phyloP scores from a whole-genome alignment of 2,113 vertebrate species.

The Istiophorus platypterus region DNA sequence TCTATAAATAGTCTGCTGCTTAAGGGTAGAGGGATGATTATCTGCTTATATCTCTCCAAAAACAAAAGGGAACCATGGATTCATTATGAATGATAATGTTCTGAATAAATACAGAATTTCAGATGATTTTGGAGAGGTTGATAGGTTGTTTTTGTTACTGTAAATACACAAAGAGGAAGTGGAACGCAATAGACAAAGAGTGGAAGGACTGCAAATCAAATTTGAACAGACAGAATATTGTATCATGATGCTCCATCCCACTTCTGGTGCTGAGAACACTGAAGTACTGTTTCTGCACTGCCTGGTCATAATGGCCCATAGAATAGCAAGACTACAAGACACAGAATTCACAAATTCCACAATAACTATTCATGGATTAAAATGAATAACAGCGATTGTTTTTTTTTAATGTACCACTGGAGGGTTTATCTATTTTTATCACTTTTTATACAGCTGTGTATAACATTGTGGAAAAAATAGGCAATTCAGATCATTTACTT shows the following conservation, averaged over 20 bases:
- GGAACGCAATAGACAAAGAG: constrained; percentile 71
- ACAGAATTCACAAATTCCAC: constrained; percentile 76
- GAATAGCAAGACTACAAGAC: constrained; percentile 67
- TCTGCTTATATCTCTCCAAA: background rate
- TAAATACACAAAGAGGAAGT: constrained; percentile 79
- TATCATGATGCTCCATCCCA: constrained; percentile 79
- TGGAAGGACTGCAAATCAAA: constrained; percentile 73
- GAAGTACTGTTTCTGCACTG: constrained; percentile 75
- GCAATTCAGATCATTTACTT: background rate
- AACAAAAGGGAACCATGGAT: background rate
- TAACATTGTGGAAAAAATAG: constrained; percentile 33
- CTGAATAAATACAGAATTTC: background rate
- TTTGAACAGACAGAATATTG: constrained; percentile 82
- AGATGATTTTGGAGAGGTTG: constrained; percentile 30
- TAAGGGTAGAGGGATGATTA: background rate
- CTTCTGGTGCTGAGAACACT: constrained; percentile 80
- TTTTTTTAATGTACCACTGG: constrained; percentile 65
- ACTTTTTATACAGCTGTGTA: constrained; percentile 18
- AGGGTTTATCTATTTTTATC: constrained; percentile 75
- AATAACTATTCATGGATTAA: constrained; percentile 76
- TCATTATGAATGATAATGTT: background rate
- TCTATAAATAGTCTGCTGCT: background rate
- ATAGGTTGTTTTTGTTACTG: constrained; percentile 63
- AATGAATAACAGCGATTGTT: constrained; percentile 80
- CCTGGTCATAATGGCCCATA: constrained; percentile 72